Evolutionary conservation across 2,888 invertebrate species (phyloP).

Genomic region (Odontocerum albicorne): DNA sequence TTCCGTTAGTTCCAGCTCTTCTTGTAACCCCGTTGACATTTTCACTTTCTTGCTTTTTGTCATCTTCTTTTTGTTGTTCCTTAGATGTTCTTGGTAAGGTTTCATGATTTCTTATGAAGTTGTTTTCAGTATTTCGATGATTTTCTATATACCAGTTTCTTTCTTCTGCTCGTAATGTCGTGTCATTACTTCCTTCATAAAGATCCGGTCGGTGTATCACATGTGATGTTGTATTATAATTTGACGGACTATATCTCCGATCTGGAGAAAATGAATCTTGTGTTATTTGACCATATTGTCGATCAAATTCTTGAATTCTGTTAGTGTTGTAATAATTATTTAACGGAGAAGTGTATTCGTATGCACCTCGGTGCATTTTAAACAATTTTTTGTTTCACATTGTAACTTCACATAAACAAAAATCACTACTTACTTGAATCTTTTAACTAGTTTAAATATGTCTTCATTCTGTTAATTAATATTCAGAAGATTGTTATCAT

Average conservation of each 20-base stretch:
- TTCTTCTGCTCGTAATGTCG: conserved; percentile 56
- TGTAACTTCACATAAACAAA: conserved; percentile 15
- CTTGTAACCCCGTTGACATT: conserved; percentile 24
- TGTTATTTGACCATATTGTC: conserved; percentile 28
- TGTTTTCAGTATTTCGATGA: conserved; percentile 46
- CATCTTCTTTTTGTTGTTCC: conserved; percentile 56
- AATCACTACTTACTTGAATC: no score
- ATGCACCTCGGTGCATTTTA: conserved; percentile 36
- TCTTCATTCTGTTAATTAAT: no score
- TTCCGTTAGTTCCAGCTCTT: conserved; percentile 30
- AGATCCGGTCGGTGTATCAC: conserved; percentile 47
- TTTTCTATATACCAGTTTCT: conserved; percentile 59
- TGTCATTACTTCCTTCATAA: conserved; percentile 58
- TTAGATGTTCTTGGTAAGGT: conserved; percentile 52
- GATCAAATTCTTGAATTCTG: conserved; percentile 26
- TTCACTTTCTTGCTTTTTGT: conserved; percentile 40
- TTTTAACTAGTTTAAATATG: no score
- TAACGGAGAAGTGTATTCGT: conserved; percentile 33
- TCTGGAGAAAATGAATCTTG: conserved; percentile 26
- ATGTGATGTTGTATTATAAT: conserved; percentile 12
- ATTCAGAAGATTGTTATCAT: no score
- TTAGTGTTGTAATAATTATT: conserved; percentile 28
- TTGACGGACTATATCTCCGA: conserved; percentile 23
- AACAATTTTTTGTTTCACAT: conserved; percentile 14
- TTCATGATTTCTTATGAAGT: conserved; percentile 42